Evolutionary conservation across 2,797 vertebrate genomes (phyloP).

Genomic region (Chaenodraco wilsoni): DNA sequence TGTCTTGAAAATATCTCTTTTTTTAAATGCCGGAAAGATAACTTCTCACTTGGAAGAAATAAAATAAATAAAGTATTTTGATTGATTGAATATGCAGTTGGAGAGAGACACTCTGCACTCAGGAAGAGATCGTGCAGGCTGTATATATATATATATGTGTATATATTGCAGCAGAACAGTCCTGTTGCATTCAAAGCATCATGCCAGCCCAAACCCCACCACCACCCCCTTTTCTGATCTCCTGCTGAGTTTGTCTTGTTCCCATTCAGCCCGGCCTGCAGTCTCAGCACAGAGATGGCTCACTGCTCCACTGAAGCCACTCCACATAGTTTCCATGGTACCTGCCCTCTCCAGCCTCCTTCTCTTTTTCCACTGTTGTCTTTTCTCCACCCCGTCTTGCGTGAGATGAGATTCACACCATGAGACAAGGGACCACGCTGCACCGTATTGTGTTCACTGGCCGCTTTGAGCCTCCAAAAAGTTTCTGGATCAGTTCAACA

Average conservation of each 20-base stretch:
- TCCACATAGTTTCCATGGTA: slow-evolving; percentile 68
- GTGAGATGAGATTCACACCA: slow-evolving; percentile 33
- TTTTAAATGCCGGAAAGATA: too few relatives aligned
- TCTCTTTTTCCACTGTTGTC: slow-evolving; percentile 33
- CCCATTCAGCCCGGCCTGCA: slow-evolving; percentile 28
- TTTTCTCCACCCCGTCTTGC: slow-evolving; percentile 24
- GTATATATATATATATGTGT: too few relatives aligned
- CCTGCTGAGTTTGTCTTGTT: slow-evolving; percentile 26
- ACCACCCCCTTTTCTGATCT: slow-evolving; percentile 10
- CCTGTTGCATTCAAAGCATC: neutral
- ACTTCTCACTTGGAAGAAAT: too few relatives aligned
- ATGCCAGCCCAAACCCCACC: neutral
- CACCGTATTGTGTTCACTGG: slow-evolving; percentile 20
- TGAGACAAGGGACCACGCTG: slow-evolving; percentile 6
- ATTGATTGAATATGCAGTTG: too few relatives aligned
- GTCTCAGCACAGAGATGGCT: slow-evolving; percentile 45
- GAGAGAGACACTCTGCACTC: too few relatives aligned
- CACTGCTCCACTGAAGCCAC: slow-evolving; percentile 51
- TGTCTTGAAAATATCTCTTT: too few relatives aligned
- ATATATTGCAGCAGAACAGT: neutral
- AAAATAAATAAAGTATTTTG: too few relatives aligned
- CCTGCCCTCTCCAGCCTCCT: slow-evolving; percentile 53
- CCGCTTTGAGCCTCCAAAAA: neutral
- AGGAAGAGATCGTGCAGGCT: too few relatives aligned
- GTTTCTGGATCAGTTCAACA: slow-evolving; percentile 32